Base-by-base conservation (phyloP, 2,888 invertebrate genomes). In the Fragum fragum region DNA sequence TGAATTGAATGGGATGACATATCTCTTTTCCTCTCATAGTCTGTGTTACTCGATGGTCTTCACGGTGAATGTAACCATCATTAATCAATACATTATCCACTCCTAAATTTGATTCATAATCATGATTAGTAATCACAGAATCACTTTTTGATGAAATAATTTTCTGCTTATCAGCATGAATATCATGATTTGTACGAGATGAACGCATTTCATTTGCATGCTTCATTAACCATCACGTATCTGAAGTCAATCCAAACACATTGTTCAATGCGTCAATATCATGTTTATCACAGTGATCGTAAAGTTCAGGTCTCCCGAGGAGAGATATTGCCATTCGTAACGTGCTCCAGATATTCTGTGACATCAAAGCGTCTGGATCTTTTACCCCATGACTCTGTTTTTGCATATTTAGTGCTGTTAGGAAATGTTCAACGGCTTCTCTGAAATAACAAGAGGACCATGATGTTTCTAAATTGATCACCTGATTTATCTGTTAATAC, bases 351-450 rank as follows among this genome's bases (percentile, higher is more conserved):
- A 99, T 98, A 55, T 97, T 97, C 88, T 98, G 97, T 0, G 98
- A 98, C 97, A 97, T 97, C 81, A 95, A 93, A 14, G 92, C 86
- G 52, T 92, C 90, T n/a, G 91, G 90, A 16, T 94, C 95, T 28
- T 93, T 93, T 3, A 94, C 91, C 47, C 96, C 96, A 93, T 96
- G 96, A 73, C 96, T 97, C 59, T 94, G 90, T 28, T 97, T 96
- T 95, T 99, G 99, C 94, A 98, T 97, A 94, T 98, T 98, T 52
- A 99, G 95, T 0, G 99, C 99, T 3, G 97, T 97, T 69, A 99
- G 94, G 91, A 99, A 97, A 95, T 99, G 99, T 94, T 99, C 99
- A 18, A 97, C 98, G 7, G 99, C 99, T 95, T 99, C 97, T 92
- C 97, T 98, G 91, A 71, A 71, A 29, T 21, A 39, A 32, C n/a